Evolutionary conservation across 2,113 vertebrate genomes (phyloP).

Genomic region (Centrocercus urophasianus): DNA sequence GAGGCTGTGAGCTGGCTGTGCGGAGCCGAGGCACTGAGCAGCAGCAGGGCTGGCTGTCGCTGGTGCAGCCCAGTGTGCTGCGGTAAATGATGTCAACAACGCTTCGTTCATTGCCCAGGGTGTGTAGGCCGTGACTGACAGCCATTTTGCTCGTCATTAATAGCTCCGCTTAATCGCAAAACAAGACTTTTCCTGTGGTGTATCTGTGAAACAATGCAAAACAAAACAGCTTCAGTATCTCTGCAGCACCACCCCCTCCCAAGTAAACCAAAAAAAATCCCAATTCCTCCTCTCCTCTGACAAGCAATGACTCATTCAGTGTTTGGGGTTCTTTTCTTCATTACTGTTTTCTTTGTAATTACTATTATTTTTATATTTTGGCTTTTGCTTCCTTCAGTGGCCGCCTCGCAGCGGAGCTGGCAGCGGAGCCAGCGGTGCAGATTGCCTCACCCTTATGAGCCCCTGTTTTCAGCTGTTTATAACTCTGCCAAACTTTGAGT

Average conservation of each 20-base stretch:
- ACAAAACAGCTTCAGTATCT: slow-evolving; percentile 23
- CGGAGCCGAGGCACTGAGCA: background rate
- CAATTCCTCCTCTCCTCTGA: background rate
- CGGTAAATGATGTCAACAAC: background rate
- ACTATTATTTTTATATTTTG: background rate
- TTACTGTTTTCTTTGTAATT: background rate
- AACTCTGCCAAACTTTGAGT: background rate
- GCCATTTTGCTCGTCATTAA: background rate
- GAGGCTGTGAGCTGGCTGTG: background rate
- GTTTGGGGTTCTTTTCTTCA: background rate
- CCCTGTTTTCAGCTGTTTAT: background rate
- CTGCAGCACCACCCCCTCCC: background rate
- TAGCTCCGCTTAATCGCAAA: background rate
- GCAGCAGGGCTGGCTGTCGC: background rate
- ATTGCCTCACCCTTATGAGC: background rate
- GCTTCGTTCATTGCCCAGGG: background rate
- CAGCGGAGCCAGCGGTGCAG: fast-evolving
- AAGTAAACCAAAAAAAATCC: background rate
- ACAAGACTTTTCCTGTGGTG: slow-evolving; percentile 26
- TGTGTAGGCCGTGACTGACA: background rate
- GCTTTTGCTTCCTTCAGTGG: background rate
- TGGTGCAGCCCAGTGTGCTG: background rate
- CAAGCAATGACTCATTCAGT: slow-evolving; percentile 18
- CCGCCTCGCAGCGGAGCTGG: background rate
- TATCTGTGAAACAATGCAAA: slow-evolving; percentile 43